Base-by-base conservation (phyloP, 2,113 vertebrate species). In the Thalassoma bifasciatum region DNA sequence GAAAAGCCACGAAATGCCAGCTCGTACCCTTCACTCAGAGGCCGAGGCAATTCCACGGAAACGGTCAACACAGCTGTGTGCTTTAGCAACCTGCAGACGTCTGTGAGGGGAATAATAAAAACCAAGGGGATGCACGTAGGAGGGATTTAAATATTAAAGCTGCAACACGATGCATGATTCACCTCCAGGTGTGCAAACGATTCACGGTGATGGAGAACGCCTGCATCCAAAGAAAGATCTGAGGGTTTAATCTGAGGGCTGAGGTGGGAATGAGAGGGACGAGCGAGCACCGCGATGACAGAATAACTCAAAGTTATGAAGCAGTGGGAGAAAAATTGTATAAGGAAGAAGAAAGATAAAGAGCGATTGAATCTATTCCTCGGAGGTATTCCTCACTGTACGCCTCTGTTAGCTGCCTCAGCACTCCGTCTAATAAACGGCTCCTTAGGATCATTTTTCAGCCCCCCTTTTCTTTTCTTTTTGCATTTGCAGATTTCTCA, bases 341-440 rank as follows among this genome's bases (percentile, higher is more conserved):
- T 66, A 80, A 63, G 76, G 69, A 61, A 19, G 7, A 17, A 42
- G 52, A 52, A 46, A 75, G 67, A 82, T 72, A 66, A 77, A 63
- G 17, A 11, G 46, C 80, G 59, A 86, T 49, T 80, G 69, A 78
- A 80, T 77, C 63, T 75, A 17, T 24, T 72, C 81, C 49, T 74
- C 75, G n/a, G 64, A 76, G 77, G 49, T 71, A 74, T 52, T 53
- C 67, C 37, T 26, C 30, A 9, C 75, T 49, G 5, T 62, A 2
- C 54, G 70, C 67, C 59, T 70, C 51, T 21, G 22, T 51, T 16
- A 17, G 64, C 71, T 74, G 3, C 53, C 47, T 86, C 84, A 86
- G 84, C 84, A 83, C 19, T 82, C 76, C 40, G 22, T 3, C 68
- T 61, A 66, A 79, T 57, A 26, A 72, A 83, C 60, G 53, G 26